Percentiles rank a stretch among this genome's conserved stretches.
Evolutionary conservation across 37 sponge, comb jelly and placozoan genomes (phyloP).

Genomic region (Tethya wilhelma): DNA sequence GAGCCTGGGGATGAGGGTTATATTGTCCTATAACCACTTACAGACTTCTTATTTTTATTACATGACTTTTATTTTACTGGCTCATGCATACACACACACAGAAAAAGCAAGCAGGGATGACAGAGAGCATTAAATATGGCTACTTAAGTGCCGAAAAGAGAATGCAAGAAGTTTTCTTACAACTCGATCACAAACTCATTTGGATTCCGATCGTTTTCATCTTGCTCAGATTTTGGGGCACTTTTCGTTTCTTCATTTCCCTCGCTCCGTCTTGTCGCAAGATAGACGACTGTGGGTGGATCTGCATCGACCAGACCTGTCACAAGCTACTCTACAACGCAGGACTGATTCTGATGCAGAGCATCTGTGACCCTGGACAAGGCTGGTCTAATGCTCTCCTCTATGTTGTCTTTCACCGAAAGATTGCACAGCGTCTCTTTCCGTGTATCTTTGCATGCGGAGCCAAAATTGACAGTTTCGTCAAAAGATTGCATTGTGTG

Average conservation of each 20-base stretch:
- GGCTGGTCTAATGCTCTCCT: constrained; percentile 76
- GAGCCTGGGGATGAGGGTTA: too few species aligned
- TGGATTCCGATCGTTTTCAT: constrained; percentile 67
- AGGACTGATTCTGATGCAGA: constrained; percentile 19
- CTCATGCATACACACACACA: not conserved
- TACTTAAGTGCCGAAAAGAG: not conserved
- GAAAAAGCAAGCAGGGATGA: too few species aligned
- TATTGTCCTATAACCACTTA: too few species aligned
- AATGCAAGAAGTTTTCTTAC: constrained; percentile 19
- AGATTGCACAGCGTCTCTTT: constrained; percentile 16
- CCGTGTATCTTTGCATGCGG: too few species aligned
- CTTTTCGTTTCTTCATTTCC: constrained; percentile 58
- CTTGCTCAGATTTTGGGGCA: constrained; percentile 64
- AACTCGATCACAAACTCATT: constrained; percentile 52
- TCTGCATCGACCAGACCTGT: not conserved
- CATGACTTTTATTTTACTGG: not conserved
- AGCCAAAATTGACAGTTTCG: too few species aligned
- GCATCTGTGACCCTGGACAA: constrained; percentile 61
- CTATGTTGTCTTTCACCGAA: constrained; percentile 47
- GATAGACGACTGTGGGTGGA: too few species aligned
- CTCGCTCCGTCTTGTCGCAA: not conserved
- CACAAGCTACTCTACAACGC: constrained; percentile 9
- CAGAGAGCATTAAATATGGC: too few species aligned
- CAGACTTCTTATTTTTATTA: not conserved
- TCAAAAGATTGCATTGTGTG: too few species aligned